Evolutionary conservation across 2,113 vertebrate species (phyloP).

Genomic region (Anoura caudifer): DNA sequence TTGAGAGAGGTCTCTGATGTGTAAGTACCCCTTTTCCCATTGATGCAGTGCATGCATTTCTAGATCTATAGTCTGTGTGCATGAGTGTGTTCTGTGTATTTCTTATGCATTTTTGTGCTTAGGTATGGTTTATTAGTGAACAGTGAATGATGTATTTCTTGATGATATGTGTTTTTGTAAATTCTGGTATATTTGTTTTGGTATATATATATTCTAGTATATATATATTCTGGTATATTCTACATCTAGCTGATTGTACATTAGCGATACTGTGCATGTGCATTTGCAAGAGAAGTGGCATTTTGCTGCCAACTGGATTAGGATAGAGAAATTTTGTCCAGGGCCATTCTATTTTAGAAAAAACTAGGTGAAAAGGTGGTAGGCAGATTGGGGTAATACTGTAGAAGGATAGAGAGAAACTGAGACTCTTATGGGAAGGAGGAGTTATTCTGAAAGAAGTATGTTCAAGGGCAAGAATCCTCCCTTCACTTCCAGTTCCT

Average conservation of each 20-base stretch:
- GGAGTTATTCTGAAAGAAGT: not conserved
- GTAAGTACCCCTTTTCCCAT: not conserved
- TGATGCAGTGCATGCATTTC: not conserved
- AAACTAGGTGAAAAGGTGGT: conserved; percentile 13
- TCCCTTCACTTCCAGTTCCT: not conserved
- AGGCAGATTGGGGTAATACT: not conserved
- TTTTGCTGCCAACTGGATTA: conserved; percentile 51
- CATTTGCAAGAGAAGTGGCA: conserved; percentile 31
- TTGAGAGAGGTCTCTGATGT: conserved; percentile 18
- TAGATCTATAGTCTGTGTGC: not conserved
- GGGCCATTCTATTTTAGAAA: conserved; percentile 12
- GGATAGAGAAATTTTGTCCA: not conserved
- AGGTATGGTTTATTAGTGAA: conserved; percentile 13
- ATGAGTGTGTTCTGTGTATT: not conserved
- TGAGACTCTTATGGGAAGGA: not conserved
- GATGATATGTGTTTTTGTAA: conserved; percentile 33
- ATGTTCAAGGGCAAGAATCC: conserved; percentile 22
- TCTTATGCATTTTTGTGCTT: not conserved
- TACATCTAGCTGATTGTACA: conserved; percentile 34
- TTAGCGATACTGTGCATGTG: conserved; percentile 31
- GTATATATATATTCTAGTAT: too few species aligned
- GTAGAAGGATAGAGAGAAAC: not conserved
- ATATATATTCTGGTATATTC: conserved; percentile 26
- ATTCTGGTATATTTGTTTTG: conserved; percentile 54
- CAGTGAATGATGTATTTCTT: not conserved